A percentile compares a stretch with the other conserved stretches of the same genome.
phyloP scores from a whole-genome alignment of 1,140 invertebrate species.

The Drosophila lowei region DNA sequence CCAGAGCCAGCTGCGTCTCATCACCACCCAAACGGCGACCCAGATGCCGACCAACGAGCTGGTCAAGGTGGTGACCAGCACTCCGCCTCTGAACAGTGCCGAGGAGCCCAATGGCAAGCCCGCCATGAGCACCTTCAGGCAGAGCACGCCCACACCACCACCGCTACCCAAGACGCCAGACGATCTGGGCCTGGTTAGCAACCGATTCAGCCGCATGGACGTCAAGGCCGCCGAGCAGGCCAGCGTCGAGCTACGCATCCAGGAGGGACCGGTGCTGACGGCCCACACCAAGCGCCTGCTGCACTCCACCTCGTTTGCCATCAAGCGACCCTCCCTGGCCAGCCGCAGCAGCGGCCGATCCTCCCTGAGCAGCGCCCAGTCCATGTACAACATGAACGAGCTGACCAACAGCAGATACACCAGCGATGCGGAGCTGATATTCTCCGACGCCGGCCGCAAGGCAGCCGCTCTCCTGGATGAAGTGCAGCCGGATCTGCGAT shows the following conservation, averaged over 20 bases:
- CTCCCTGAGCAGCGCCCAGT: slow-evolving; percentile 73
- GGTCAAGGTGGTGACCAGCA: slow-evolving; percentile 64
- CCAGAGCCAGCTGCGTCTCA: slow-evolving; percentile 50
- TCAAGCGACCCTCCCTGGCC: slow-evolving; percentile 74
- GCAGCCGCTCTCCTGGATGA: slow-evolving; percentile 72
- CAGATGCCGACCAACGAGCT: slow-evolving; percentile 55
- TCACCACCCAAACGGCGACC: slow-evolving; percentile 33
- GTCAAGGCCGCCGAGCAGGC: slow-evolving; percentile 13
- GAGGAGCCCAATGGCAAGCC: slow-evolving; percentile 46
- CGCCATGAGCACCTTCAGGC: slow-evolving; percentile 63
- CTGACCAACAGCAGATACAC: slow-evolving; percentile 49
- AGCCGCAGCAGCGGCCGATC: slow-evolving; percentile 66
- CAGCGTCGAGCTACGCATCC: slow-evolving; percentile 58
- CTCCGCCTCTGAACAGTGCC: slow-evolving; percentile 53
- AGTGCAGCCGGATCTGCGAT: slow-evolving; percentile 67
- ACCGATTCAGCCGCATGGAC: slow-evolving; percentile 62
- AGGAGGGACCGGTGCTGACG: slow-evolving; percentile 55
- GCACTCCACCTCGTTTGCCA: slow-evolving; percentile 78
- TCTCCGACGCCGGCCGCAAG: slow-evolving; percentile 65
- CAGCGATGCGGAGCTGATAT: slow-evolving; percentile 62
- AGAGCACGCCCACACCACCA: slow-evolving; percentile 24
- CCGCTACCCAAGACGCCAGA: slow-evolving; percentile 48
- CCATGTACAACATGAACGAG: slow-evolving; percentile 76
- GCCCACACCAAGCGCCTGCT: slow-evolving; percentile 66
- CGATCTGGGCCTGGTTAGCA: slow-evolving; percentile 55